Base-by-base conservation (phyloP, 2,797 vertebrate genomes). In the Trematomus bernacchii region DNA sequence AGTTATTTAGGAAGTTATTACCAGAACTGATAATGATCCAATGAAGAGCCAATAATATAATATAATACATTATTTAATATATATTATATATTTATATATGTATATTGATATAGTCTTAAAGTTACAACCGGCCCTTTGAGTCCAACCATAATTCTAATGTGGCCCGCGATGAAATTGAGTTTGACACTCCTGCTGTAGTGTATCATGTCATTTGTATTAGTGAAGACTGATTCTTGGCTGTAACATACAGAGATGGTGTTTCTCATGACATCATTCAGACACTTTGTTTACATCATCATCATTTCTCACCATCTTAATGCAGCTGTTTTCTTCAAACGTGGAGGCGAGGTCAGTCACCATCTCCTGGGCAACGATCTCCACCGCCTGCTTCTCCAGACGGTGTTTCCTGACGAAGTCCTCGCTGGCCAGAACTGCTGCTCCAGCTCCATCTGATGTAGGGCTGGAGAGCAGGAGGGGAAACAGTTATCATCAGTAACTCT, bases 291-390 rank as follows among this genome's bases (percentile, higher is more conserved):
- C n/a, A n/a, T 19, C 6, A 19, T 19, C 6, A 27, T n/a, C 50
- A 1, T 16, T 21, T 48, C 66, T 79, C 83, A 98, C 98, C 96
- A 94, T 50, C 89, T 98, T 99, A 55, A 99, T 95, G 82, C 95
- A 85, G 73, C 97, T 99, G 52, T 97, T 96, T 44, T 94, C 97
- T 50, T 97, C 87, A 91, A 99, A 99, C 0, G 97, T 93, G 79
- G 95, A 96, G 46, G 92, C 52, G 0, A 95, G 87, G 91, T 99
- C 98, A 0, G 97, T 99, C 84, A 93, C 84, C 98, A 99, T 97
- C 93, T 97, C 98, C 81, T 99, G 98, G 30, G 97, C 97, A 72
- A 99, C 23, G 64, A 99, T 98, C 93, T 99, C 97, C 75, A 99
- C 97, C 1, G 98, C 97, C 91, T 96, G 96, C 6, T 79, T 44